Conservation (phyloP, 2,113 vertebrate genomes). For the Gavialis gangeticus region DNA sequence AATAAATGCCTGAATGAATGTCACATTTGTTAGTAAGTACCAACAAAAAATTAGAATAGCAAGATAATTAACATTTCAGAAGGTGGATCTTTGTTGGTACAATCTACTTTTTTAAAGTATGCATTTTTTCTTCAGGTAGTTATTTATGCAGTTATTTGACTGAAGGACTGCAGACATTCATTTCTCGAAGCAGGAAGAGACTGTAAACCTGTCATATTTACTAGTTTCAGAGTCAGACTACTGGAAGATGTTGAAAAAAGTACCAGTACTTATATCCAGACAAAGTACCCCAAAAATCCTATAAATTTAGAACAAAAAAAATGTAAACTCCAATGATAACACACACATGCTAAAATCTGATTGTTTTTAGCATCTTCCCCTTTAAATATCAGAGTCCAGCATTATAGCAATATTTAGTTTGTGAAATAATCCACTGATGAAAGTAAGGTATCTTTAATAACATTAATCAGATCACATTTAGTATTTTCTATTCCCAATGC, state of each 20-base stretch:
- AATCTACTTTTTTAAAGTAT: background rate
- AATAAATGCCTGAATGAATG: background rate
- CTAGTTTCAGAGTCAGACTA: background rate
- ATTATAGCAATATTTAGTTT: conserved; percentile 13
- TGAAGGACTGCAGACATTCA: rapidly evolving
- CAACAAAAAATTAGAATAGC: background rate
- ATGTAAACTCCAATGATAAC: background rate
- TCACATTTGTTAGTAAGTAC: background rate
- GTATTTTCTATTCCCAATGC: background rate
- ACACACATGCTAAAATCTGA: background rate
- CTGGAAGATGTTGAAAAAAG: background rate
- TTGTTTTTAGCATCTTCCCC: background rate
- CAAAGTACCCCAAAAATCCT: background rate
- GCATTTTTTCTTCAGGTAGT: background rate
- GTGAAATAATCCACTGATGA: background rate
- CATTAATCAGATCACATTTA: background rate
- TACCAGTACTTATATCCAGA: background rate
- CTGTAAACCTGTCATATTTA: rapidly evolving
- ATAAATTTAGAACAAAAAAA: background rate
- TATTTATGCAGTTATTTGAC: background rate
- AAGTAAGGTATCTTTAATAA: conserved; percentile 9
- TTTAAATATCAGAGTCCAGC: background rate
- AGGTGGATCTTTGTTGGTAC: background rate
- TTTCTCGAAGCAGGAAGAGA: background rate
- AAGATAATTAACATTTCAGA: background rate